Evolutionary conservation across 1,140 invertebrate species (phyloP).

Genomic region (Pogonus chalceus): DNA sequence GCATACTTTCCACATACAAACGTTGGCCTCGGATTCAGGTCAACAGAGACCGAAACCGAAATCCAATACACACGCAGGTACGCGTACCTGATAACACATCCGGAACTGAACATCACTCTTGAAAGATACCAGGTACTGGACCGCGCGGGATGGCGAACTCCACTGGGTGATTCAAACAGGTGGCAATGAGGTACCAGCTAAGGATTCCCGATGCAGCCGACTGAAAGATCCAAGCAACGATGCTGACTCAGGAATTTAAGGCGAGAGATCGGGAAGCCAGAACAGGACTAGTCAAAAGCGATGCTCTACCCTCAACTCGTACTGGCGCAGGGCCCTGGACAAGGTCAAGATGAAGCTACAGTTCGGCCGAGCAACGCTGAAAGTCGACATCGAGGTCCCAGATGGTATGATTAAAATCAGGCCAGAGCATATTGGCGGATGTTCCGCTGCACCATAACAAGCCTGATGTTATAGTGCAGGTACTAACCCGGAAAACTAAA

Average conservation of each 20-base stretch:
- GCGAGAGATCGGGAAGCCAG: neutral
- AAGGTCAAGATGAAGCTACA: conserved; percentile 2
- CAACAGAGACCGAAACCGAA: conserved; percentile 14
- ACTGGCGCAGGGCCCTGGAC: neutral
- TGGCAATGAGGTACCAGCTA: neutral
- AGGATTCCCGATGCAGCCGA: neutral
- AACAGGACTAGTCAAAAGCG: conserved; percentile 13
- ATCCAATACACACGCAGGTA: conserved; percentile 8
- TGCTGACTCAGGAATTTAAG: neutral
- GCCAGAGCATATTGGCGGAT: conserved; percentile 12
- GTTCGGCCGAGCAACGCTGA: conserved; percentile 11
- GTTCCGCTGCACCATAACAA: conserved; percentile 13
- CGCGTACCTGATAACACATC: conserved; percentile 9
- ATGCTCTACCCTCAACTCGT: conserved; percentile 14
- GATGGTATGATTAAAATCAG: conserved; percentile 4
- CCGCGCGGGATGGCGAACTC: conserved; percentile 17
- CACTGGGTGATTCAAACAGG: conserved; percentile 11
- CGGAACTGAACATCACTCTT: neutral
- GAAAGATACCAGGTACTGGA: conserved; percentile 10
- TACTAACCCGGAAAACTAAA: conserved; percentile 9
- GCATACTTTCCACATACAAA: conserved; percentile 12
- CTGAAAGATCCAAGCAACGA: neutral
- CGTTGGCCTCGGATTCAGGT: conserved; percentile 17
- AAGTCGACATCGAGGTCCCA: neutral
- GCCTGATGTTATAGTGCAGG: conserved; percentile 11